These are phyloP conservation scores for Littorina saxatilis DNA, from an alignment of 1,140 invertebrate genomes.

Conservation along the genomic window DNA sequence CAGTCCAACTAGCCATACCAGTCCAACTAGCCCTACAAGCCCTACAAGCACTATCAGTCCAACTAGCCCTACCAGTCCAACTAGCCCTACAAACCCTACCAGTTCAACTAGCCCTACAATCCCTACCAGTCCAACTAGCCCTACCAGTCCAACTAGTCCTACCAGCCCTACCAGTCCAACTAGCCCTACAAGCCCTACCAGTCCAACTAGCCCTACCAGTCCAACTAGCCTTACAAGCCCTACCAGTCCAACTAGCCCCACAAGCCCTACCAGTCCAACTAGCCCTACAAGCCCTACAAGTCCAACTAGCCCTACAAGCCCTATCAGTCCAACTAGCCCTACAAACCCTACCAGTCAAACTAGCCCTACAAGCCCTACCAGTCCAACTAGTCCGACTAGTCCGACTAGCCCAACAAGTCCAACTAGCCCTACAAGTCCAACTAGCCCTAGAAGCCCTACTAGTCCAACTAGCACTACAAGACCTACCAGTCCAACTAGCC, in stretches of 20 bases:
- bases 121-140: too few species aligned
- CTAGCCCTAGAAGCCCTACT: not conserved
- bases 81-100: not conserved
- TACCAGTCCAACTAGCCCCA: too few species aligned
- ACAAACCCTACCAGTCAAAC: too few species aligned
- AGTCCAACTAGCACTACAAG: not conserved
- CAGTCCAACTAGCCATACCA: not conserved
- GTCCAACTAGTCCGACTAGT: not conserved
- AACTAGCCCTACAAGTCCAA: conserved; percentile 6
- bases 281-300: too few species aligned
- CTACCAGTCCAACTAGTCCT: too few species aligned
- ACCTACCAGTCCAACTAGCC: not conserved
- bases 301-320: not conserved
- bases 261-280: conserved; percentile 3
- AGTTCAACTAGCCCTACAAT: not conserved
- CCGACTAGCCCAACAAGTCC: not conserved
- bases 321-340: too few species aligned
- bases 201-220: too few species aligned
- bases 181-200: too few species aligned
- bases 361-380: not conserved
- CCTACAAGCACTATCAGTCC: not conserved
- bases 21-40: not conserved
- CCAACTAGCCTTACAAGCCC: too few species aligned
- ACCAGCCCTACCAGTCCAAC: too few species aligned
- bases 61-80: not conserved